Conservation (phyloP, 2,797 vertebrate species). For the Hipposideros larvatus region DNA sequence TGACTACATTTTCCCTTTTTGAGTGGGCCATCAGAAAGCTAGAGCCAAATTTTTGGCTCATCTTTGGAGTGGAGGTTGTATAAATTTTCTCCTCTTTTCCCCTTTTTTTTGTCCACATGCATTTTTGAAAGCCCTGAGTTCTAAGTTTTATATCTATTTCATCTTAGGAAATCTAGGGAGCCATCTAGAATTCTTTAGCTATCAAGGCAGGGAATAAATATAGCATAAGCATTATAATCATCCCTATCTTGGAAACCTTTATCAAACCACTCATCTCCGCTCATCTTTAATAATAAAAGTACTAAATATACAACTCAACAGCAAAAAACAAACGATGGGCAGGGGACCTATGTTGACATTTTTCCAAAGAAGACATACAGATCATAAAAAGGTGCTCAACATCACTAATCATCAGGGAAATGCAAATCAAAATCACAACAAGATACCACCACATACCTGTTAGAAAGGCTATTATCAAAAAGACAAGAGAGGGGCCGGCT, state of each 20-base stretch:
- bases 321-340: not conserved
- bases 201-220: not conserved
- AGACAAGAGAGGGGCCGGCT: not conserved
- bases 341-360: not conserved
- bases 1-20: conserved; percentile 50
- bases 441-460: not conserved
- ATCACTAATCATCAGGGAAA: not conserved
- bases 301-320: not conserved
- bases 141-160: conserved; percentile 28
- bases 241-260: not conserved
- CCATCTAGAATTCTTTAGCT: not conserved
- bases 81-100: not conserved
- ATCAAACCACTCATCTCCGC: not conserved
- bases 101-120: not conserved
- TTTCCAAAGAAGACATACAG: not conserved
- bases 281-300: conserved; percentile 61
- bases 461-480: not conserved
- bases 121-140: conserved; percentile 32
- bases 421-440: not conserved
- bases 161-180: conserved; percentile 6
- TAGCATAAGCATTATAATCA: not conserved
- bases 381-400: not conserved
- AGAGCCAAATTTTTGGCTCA: conserved; percentile 31
- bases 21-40: conserved; percentile 32
- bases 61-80: not conserved